Evolutionary conservation across 1,140 invertebrate species (phyloP).

Genomic region (Hycleus phaleratus): DNA sequence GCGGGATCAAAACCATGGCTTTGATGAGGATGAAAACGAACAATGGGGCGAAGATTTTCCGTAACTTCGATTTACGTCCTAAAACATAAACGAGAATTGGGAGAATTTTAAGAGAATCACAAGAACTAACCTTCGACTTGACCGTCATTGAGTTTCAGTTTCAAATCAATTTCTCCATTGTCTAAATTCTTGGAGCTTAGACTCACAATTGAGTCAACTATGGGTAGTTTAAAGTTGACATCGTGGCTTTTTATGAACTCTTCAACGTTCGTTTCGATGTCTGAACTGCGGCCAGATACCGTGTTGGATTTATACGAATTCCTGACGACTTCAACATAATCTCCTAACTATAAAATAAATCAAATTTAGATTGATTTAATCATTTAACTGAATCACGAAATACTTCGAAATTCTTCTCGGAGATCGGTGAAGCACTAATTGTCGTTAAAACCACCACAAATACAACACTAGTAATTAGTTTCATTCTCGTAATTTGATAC

Average conservation of each 20-base stretch:
- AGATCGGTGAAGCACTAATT: not conserved
- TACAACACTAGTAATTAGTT: slow-evolving; percentile 1
- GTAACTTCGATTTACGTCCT: slow-evolving; percentile 63
- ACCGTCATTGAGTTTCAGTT: slow-evolving; percentile 53
- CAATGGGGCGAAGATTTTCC: slow-evolving; percentile 74
- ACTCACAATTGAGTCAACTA: slow-evolving; percentile 60
- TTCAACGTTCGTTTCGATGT: slow-evolving; percentile 58
- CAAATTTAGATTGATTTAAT: not conserved
- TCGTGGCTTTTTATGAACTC: slow-evolving; percentile 65
- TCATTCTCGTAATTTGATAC: not conserved
- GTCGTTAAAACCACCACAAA: not conserved
- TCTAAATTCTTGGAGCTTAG: slow-evolving; percentile 65
- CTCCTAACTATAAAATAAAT: slow-evolving; percentile 38
- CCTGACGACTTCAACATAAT: slow-evolving; percentile 61
- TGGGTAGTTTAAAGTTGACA: slow-evolving; percentile 62
- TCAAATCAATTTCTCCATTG: slow-evolving; percentile 60
- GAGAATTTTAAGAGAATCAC: not conserved
- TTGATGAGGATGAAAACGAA: slow-evolving; percentile 73
- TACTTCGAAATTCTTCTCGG: not conserved
- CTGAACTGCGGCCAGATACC: slow-evolving; percentile 45
- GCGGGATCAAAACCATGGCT: slow-evolving; percentile 72
- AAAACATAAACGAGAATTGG: slow-evolving; percentile 40
- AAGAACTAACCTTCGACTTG: slow-evolving; percentile 41
- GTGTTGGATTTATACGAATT: slow-evolving; percentile 49
- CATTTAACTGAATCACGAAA: too few relatives aligned